Base-by-base conservation (phyloP, 2,113 vertebrate species). In the Carettochelys insculpta region DNA sequence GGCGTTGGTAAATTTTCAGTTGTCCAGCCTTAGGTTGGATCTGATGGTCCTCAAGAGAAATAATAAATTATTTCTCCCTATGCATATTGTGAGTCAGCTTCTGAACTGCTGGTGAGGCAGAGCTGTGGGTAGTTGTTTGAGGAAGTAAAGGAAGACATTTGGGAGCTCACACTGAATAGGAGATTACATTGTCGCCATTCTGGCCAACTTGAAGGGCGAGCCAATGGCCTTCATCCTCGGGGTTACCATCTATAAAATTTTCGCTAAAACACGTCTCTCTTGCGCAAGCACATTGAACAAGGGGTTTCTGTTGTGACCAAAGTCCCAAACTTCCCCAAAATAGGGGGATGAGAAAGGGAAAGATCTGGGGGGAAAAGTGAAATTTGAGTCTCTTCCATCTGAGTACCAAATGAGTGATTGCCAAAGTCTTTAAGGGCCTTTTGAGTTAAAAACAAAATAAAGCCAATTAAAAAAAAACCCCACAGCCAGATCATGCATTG, bases 361-460 rank as follows among this genome's bases (percentile, higher is more conserved):
- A n/a, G 48, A 50, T 48, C 12, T 48, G 8, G 48, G 48, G 48
- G 27, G 27, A 43, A 76, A 81, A 95, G 93, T 13, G 4, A 77
- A 76, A 77, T 27, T 61, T 87, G 83, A 86, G 94, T 92, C 90
- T 94, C 16, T 92, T 95, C 83, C 92, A 85, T 90, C 90, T 84
- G 34, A 80, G 92, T 80, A 86, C 43, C n/a, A n/a, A n/a, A n/a
- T n/a, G n/a, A n/a, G n/a, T 17, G 25, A 95, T 92, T 95, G 95
- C 95, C 95, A 95, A 92, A 94, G 96, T 97, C 95, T 95, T 94
- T 87, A 94, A 87, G 94, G 94, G 95, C 93, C 94, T 90, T 29
- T 48, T 78, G 92, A 38, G 88, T 45, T 27, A 82, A 95, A 95
- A 97, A 94, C 95, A 89, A 95, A 92, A 54, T 92, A 92, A 82